These are phyloP conservation scores for Nymphalis polychloros DNA, from an alignment of 2,888 invertebrate genomes.

Conservation along the genomic window DNA sequence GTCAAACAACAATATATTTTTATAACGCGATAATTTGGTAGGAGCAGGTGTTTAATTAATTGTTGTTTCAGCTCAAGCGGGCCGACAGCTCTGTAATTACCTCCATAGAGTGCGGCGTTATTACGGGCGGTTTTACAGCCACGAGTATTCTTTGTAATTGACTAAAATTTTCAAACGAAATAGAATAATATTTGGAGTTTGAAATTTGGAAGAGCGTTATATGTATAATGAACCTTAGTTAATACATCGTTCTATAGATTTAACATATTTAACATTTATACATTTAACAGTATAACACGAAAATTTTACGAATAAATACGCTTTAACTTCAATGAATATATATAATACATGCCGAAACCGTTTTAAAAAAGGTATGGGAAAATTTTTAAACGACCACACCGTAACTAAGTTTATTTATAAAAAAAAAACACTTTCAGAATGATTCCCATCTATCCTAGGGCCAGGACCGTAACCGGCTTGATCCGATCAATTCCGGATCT, in stretches of 20 bases:
- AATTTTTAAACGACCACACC: neutral
- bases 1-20: constrained; percentile 39
- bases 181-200: constrained; percentile 7
- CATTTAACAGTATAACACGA: neutral
- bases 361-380: neutral
- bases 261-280: no score
- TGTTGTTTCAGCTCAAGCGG: constrained; percentile 46
- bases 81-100: constrained; percentile 49
- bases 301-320: no score
- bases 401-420: neutral
- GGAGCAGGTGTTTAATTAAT: constrained; percentile 60
- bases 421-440: neutral
- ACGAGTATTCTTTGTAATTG: constrained; percentile 23
- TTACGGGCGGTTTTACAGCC: constrained; percentile 29
- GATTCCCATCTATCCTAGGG: neutral
- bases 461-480: constrained; percentile 33
- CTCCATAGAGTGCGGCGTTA: constrained; percentile 31
- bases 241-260: neutral
- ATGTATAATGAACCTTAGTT: neutral
- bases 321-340: no score
- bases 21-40: constrained; percentile 51
- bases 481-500: constrained; percentile 38
- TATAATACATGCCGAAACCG: no score
- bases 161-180: constrained; percentile 19
- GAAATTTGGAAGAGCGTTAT: neutral